Conservation (phyloP, 2,888 invertebrate genomes). For the Mylabris sibirica region DNA sequence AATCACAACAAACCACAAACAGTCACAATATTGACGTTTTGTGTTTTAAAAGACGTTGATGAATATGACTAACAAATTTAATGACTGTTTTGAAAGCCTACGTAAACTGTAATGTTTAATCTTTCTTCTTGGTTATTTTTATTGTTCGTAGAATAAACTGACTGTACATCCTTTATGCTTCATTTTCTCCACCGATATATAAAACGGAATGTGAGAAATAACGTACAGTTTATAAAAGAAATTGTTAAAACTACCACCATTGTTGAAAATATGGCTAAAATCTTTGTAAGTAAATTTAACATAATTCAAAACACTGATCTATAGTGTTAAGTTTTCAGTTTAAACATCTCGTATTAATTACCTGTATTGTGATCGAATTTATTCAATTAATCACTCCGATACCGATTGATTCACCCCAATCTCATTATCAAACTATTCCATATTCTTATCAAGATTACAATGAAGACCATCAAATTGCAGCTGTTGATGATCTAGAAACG, state of each 20-base stretch:
- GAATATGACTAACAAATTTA: not conserved
- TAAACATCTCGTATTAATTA: not conserved
- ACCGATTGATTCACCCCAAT: not conserved
- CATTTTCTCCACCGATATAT: not conserved
- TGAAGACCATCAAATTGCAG: not conserved
- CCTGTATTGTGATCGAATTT: not conserved
- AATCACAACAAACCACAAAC: not conserved
- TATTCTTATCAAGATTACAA: not conserved
- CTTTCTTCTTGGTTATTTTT: not conserved
- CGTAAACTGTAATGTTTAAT: constrained; percentile 1
- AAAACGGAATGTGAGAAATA: not conserved
- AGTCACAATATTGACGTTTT: not conserved
- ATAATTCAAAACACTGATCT: not conserved
- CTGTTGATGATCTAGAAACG: constrained; percentile 4
- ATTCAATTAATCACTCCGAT: not conserved
- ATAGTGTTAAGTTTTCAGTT: not conserved
- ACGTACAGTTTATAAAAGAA: not conserved
- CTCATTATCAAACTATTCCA: not conserved
- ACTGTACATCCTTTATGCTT: not conserved
- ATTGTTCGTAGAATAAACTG: not conserved
- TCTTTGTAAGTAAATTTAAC: not conserved
- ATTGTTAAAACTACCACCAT: not conserved
- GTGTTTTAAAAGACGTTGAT: not conserved
- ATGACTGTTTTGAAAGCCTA: not conserved
- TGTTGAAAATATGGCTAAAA: not conserved